These are phyloP conservation scores for Noctuana brunneofusca DNA, from an alignment of 2,888 invertebrate species.

Conservation along the genomic window DNA sequence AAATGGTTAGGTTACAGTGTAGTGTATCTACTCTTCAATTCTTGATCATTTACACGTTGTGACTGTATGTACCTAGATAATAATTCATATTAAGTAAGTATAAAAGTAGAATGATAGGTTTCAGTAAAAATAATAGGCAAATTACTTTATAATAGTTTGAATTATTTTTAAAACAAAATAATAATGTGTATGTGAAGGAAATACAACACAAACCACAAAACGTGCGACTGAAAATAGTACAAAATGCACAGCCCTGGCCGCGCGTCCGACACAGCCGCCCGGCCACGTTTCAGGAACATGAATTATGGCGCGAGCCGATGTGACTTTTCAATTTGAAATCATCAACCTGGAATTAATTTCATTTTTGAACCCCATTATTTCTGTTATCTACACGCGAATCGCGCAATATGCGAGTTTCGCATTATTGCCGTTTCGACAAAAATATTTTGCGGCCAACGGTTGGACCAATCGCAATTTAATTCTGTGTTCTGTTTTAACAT, in stretches of 20 bases:
- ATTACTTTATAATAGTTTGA: not conserved
- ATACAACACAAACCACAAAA: constrained; percentile 6
- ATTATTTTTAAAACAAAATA: not conserved
- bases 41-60: too few species aligned
- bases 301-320: constrained; percentile 82
- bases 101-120: too few species aligned
- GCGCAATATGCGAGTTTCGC: constrained; percentile 79
- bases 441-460: constrained; percentile 69
- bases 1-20: too few species aligned
- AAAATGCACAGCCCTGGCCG: constrained; percentile 61
- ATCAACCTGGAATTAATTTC: constrained; percentile 84
- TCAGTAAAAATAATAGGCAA: too few species aligned
- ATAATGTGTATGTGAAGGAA: not conserved
- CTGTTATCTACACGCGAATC: constrained; percentile 79
- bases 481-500: constrained; percentile 28
- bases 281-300: constrained; percentile 82
- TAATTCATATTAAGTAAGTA: too few species aligned
- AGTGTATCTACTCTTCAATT: too few species aligned
- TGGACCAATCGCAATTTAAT: constrained; percentile 28
- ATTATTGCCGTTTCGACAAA: constrained; percentile 76
- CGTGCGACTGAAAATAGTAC: constrained; percentile 27
- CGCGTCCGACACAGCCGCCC: constrained; percentile 77
- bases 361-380: constrained; percentile 83
- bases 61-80: too few species aligned
- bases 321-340: constrained; percentile 84